These are phyloP conservation scores for Margaritifera margaritifera DNA, from an alignment of 2,888 invertebrate genomes.

Conservation along the genomic window DNA sequence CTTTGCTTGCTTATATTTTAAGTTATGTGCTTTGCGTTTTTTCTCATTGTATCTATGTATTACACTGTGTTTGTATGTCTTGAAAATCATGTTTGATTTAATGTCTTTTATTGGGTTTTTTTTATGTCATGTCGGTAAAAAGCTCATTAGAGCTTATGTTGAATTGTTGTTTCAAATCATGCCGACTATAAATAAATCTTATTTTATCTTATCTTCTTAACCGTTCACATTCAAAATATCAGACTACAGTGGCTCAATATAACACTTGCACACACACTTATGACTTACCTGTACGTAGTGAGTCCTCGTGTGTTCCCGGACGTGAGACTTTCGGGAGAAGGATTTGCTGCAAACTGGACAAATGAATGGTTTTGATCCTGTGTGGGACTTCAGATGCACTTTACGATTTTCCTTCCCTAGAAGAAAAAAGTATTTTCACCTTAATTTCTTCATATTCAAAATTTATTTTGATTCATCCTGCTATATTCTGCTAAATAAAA, in stretches of 20 bases:
- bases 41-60: too few species aligned
- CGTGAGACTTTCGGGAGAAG: constrained; percentile 48
- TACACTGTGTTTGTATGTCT: too few species aligned
- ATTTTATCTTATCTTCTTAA: background rate
- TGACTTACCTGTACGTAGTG: constrained; percentile 39
- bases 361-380: constrained; percentile 72
- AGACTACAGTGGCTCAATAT: background rate
- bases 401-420: constrained; percentile 60
- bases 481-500: constrained; percentile 1
- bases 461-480: too few species aligned
- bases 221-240: background rate
- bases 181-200: too few species aligned
- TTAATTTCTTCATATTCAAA: too few species aligned
- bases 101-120: too few species aligned
- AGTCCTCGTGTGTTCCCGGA: constrained; percentile 42
- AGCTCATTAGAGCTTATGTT: too few species aligned
- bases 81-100: too few species aligned
- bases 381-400: constrained; percentile 74
- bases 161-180: too few species aligned
- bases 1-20: too few species aligned
- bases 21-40: too few species aligned
- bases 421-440: constrained; percentile 42
- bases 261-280: background rate
- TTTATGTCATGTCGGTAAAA: too few species aligned
- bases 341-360: constrained; percentile 73